Conservation (phyloP, 2,113 vertebrate species). For the Pelobates fuscus region DNA sequence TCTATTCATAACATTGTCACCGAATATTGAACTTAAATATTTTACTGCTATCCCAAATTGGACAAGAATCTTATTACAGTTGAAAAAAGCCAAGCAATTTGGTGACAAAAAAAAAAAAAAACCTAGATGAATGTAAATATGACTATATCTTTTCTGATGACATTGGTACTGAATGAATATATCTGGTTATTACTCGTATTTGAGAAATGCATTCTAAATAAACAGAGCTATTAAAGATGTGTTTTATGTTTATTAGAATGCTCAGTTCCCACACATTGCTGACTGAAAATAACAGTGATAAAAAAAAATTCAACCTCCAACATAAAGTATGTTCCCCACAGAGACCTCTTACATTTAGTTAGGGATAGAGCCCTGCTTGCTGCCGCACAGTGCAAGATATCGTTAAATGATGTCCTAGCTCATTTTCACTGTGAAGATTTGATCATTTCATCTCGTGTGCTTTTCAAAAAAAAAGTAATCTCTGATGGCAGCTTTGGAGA, state of each 20-base stretch:
- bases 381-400: no score
- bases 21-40: slow-evolving; percentile 54
- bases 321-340: no score
- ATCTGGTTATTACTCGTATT: slow-evolving; percentile 20
- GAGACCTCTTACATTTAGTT: no score
- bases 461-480: no score
- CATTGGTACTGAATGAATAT: slow-evolving; percentile 14
- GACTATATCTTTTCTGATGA: not conserved
- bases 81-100: slow-evolving; percentile 32
- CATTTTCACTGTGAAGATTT: no score
- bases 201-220: slow-evolving; percentile 31
- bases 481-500: no score
- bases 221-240: slow-evolving; percentile 14
- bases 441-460: no score
- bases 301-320: no score
- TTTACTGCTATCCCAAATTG: slow-evolving; percentile 49
- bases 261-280: no score
- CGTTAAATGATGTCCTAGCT: no score
- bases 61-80: slow-evolving; percentile 19
- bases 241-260: slow-evolving; percentile 1
- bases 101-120: slow-evolving; percentile 31
- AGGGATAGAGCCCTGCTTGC: no score
- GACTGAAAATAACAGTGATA: no score
- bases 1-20: slow-evolving; percentile 56
- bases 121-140: not conserved